Evolutionary conservation across 2,113 vertebrate species (phyloP).

Genomic region (Corythoichthys intestinalis): DNA sequence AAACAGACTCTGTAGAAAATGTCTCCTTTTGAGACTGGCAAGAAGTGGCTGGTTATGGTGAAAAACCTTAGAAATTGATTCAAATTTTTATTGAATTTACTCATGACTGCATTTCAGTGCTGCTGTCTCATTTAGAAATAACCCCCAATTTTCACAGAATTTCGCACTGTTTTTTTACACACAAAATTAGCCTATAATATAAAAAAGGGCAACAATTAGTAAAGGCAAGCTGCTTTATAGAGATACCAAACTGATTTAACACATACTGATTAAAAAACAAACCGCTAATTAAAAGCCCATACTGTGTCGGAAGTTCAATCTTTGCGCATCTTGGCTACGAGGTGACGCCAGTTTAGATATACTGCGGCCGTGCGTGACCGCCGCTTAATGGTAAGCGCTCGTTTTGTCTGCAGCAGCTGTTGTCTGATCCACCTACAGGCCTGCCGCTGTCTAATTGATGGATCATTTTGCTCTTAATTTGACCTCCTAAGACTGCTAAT

Average conservation of each 20-base stretch:
- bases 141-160: too few species aligned
- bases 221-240: background rate
- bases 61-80: too few species aligned
- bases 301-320: slow-evolving; percentile 39
- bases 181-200: background rate
- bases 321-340: slow-evolving; percentile 3
- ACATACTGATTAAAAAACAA: background rate
- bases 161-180: background rate
- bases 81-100: too few species aligned
- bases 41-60: too few species aligned
- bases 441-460: slow-evolving; percentile 63
- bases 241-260: background rate
- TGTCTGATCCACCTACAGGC: slow-evolving; percentile 55
- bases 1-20: too few species aligned
- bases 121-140: too few species aligned
- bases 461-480: slow-evolving; percentile 71
- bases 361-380: slow-evolving; percentile 43
- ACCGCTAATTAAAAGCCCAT: slow-evolving; percentile 22
- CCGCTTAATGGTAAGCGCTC: slow-evolving; percentile 47
- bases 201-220: slow-evolving; percentile 15
- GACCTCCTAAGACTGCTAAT: slow-evolving; percentile 66
- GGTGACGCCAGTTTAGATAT: slow-evolving; percentile 23
- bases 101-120: too few species aligned
- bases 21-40: too few species aligned
- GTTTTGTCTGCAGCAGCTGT: slow-evolving; percentile 54